Evolutionary conservation across 2,797 vertebrate species (phyloP), one percentile per base, ranked within the genome.

Genomic region (Melopsittacus undulatus): DNA sequence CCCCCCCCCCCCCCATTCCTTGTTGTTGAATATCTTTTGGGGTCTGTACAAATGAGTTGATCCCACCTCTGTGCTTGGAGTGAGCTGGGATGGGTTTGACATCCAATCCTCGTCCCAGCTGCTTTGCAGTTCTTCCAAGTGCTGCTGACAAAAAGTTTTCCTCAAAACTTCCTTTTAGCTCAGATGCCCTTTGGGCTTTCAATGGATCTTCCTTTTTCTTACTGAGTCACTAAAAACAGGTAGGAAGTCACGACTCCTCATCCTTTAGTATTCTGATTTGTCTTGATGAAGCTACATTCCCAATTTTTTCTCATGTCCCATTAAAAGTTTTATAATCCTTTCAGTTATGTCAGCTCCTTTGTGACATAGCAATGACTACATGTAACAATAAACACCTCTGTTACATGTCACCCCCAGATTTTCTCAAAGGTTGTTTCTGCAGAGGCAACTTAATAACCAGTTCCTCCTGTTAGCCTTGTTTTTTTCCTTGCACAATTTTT

Each of bases 1-100:
- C 43, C 15, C 0, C 0, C 4, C 10, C 0, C 0, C 3, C 9
- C 27, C 17, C 10, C 49, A 42, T 13, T 18, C 16, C 9, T 5
- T 46, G 38, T 23, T 48, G 46, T 32, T 56, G 14, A 67, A 43
- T 56, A 42, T 78, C 18, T 8, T 73, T 67, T 82, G n/a, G 21
- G 7, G 27, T 83, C 36, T 49, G 36, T 30, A 30, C 52, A 68
- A 83, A 48, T n/a, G 30, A 54, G 14, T 8, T 27, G 43, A 69
- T 63, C 38, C 30, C 56, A n/a, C 21, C 15, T 63, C 40, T 78
- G 61, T 1, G 3, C 54, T 27, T 26, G 29, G 21, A 36, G 34
- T 0, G 2, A 32, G 32, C 54, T 74, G 49, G 14, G 16, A 8
- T 59, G 27, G 26, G 19, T 56, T 46, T 68, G 70, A 20, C 6